These are phyloP conservation scores for Nesoenas mayeri DNA, from an alignment of 2,113 vertebrate species.

Conservation along the genomic window DNA sequence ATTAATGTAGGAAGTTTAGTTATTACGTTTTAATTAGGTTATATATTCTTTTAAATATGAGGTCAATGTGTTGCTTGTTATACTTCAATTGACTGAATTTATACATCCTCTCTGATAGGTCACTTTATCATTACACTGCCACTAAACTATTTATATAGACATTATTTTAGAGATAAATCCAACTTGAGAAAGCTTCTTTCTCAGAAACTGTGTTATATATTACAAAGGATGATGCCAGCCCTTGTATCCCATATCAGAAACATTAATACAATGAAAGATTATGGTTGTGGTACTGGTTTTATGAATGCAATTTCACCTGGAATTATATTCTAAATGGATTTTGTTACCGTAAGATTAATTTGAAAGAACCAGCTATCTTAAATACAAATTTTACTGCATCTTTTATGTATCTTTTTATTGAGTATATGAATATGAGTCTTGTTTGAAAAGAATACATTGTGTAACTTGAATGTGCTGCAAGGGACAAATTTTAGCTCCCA, in stretches of 20 bases:
- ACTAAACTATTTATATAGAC: neutral
- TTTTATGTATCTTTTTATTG: conserved; percentile 30
- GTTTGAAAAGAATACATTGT: conserved; percentile 4
- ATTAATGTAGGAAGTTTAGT: conserved; percentile 26
- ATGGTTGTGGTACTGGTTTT: conserved; percentile 15
- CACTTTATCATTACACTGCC: neutral
- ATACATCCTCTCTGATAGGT: neutral
- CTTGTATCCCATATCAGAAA: neutral
- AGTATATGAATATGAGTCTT: neutral
- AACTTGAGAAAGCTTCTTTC: neutral
- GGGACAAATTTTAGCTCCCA: neutral
- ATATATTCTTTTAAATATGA: conserved; percentile 8
- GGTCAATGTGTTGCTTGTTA: neutral
- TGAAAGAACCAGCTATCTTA: conserved; percentile 15
- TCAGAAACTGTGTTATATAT: neutral
- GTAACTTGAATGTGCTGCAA: conserved; percentile 20
- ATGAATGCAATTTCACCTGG: conserved; percentile 37
- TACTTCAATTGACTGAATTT: conserved; percentile 19
- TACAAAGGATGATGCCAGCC: neutral
- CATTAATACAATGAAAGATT: conserved; percentile 36
- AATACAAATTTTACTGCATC: conserved; percentile 47
- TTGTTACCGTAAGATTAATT: conserved; percentile 44
- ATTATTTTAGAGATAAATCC: neutral
- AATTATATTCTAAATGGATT: conserved; percentile 52
- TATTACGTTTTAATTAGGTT: conserved; percentile 35